Conservation (phyloP, 64 coral and sea anemone species). For the Stylophora pistillata region DNA sequence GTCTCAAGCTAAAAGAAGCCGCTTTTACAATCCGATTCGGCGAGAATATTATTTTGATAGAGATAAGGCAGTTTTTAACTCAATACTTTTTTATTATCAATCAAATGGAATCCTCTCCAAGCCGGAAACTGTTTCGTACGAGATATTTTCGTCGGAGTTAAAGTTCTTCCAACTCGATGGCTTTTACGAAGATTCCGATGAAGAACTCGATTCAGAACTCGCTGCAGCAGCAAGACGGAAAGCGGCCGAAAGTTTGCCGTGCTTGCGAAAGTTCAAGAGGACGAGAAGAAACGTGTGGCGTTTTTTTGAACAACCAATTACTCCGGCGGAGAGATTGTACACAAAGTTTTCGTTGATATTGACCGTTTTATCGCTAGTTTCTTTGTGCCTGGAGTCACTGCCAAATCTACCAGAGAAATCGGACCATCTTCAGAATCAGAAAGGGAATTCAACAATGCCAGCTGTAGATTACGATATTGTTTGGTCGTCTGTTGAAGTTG, state of each 20-base stretch:
- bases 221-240: neutral
- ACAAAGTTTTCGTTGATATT: constrained; percentile 39
- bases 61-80: constrained; percentile 70
- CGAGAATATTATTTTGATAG: constrained; percentile 68
- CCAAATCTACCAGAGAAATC: constrained; percentile 11
- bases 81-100: constrained; percentile 87
- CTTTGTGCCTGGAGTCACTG: constrained; percentile 61
- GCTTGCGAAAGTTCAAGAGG: constrained; percentile 24
- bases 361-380: constrained; percentile 62
- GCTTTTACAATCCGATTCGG: constrained; percentile 51
- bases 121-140: constrained; percentile 60
- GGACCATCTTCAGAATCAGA: neutral
- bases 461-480: constrained; percentile 14
- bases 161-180: constrained; percentile 76
- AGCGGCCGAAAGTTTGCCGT: neutral
- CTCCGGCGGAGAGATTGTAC: constrained; percentile 42
- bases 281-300: constrained; percentile 64
- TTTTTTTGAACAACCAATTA: constrained; percentile 69
- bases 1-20: constrained; percentile 42
- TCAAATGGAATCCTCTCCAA: constrained; percentile 67
- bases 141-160: constrained; percentile 65
- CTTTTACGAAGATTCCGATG: constrained; percentile 11
- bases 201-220: neutral
- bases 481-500: constrained; percentile 65
- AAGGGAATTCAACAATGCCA: constrained; percentile 12